Evolutionary conservation across 2,797 vertebrate genomes (phyloP), one percentile per base, ranked within the genome.

Genomic region (Limnodromus scolopaceus): DNA sequence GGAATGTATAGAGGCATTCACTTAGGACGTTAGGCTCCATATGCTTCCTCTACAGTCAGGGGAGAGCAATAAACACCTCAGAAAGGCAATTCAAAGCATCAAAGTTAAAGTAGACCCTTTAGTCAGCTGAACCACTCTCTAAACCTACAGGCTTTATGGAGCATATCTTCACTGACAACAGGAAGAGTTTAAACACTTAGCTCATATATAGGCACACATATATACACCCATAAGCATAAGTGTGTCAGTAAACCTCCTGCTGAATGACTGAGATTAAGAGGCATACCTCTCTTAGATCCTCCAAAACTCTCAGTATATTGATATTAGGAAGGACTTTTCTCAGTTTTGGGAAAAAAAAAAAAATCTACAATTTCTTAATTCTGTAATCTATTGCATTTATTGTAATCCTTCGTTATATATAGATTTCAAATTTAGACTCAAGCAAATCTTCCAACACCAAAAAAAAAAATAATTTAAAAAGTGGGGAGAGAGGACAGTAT

Each of bases 61-160:
- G 53, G 86, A 79, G 80, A 84, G 84, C 83, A 87, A 82, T 84
- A 93, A 96, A 92, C 90, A 87, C 70, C 63, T 88, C 66, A 79
- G 58, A 36, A 87, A 92, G 49, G 77, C 58, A 84, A 79, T 84
- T 84, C 83, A 84, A 87, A 75, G 16, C 45, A 90, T 53, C 32
- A 71, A 17, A 88, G 60, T 55, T 75, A 70, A 93, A 92, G 80
- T 1, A 93, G 55, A 58, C 9, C 34, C 39, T 83, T 85, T 7
- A 77, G 69, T 57, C 57, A 61, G 41, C 27, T 49, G 65, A 69
- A 76, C 61, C 30, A 36, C 45, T 43, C 66, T 76, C 22, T 6
- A 66, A 66, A 87, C 9, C 25, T 75, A 34, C 10, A 58, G 89
- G 24, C 45, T 92, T 86, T 82, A 87, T 58, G 76, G 46, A 53